Percentiles rank a stretch among this genome's conserved stretches.
phyloP scores from a whole-genome alignment of 2,113 vertebrate species.

The Dipodomys spectabilis region DNA sequence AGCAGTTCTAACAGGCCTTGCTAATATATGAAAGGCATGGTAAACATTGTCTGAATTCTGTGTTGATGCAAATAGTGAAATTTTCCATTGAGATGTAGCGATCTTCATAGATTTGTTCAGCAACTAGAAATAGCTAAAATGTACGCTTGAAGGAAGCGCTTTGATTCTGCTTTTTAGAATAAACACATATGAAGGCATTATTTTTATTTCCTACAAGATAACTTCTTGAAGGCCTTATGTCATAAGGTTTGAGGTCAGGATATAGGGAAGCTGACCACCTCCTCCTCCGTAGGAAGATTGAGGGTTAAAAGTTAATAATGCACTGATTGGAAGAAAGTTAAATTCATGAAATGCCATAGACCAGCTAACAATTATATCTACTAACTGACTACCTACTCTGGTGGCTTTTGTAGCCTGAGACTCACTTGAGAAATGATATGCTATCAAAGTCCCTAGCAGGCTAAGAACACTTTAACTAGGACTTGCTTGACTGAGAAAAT shows the following conservation, averaged over 20 bases:
- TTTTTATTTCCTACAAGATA: background rate
- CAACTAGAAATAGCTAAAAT: background rate
- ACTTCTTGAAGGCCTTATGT: background rate
- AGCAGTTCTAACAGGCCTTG: background rate
- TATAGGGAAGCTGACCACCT: background rate
- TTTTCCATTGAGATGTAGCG: background rate
- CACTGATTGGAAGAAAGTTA: background rate
- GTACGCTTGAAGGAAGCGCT: background rate
- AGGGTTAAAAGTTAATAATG: slow-evolving; percentile 32
- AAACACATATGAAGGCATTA: background rate
- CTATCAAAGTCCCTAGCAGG: background rate
- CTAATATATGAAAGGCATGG: slow-evolving; percentile 20
- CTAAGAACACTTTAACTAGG: background rate
- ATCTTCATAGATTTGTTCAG: slow-evolving; percentile 36
- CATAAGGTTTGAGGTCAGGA: background rate
- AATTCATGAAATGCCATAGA: background rate
- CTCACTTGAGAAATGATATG: background rate
- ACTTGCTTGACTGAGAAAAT: background rate
- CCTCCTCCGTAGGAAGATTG: background rate
- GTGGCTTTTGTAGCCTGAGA: background rate
- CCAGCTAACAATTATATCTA: background rate
- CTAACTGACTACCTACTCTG: background rate
- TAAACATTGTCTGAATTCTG: slow-evolving; percentile 23
- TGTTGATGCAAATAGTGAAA: background rate
- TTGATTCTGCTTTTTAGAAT: background rate